These are phyloP conservation scores for Penaeus monodon DNA, from an alignment of 2,888 invertebrate species.

Conservation along the genomic window DNA sequence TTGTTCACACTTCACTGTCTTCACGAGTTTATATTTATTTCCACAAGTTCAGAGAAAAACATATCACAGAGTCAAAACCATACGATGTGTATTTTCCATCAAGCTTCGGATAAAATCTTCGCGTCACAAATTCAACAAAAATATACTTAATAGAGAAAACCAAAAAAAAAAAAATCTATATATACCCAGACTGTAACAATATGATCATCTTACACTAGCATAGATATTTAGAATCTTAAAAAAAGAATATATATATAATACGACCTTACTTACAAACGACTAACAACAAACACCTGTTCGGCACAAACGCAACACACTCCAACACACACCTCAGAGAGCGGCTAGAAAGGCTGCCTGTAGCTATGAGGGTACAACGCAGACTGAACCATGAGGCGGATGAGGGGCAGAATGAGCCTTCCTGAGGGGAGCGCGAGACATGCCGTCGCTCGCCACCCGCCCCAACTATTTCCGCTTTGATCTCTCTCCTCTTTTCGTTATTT, in stretches of 20 bases:
- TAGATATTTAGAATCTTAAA: neutral
- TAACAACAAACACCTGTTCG: slow-evolving; percentile 47
- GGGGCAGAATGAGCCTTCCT: slow-evolving; percentile 21
- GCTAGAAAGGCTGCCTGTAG: slow-evolving; percentile 56
- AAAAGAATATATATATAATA: neutral
- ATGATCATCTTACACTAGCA: slow-evolving; percentile 16
- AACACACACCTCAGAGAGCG: slow-evolving; percentile 50
- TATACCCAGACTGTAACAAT: neutral
- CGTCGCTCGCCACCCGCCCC: neutral
- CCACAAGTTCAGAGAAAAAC: neutral
- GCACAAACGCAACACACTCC: slow-evolving; percentile 36
- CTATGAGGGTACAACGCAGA: slow-evolving; percentile 61
- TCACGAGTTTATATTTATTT: neutral
- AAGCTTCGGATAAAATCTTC: neutral
- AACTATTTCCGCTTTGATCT: too few species aligned
- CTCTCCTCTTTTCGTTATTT: neutral
- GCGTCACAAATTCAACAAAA: neutral
- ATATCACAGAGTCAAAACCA: neutral
- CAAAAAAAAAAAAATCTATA: too few species aligned
- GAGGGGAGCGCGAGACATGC: neutral
- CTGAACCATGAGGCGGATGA: slow-evolving; percentile 4
- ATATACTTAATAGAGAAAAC: neutral
- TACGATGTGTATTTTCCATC: neutral
- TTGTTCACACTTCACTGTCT: slow-evolving; percentile 15
- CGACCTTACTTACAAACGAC: slow-evolving; percentile 25